A percentile compares a stretch with the other conserved stretches of the same genome.
Conservation (phyloP, 2,888 invertebrate genomes). For the Epicampocera succincta region DNA sequence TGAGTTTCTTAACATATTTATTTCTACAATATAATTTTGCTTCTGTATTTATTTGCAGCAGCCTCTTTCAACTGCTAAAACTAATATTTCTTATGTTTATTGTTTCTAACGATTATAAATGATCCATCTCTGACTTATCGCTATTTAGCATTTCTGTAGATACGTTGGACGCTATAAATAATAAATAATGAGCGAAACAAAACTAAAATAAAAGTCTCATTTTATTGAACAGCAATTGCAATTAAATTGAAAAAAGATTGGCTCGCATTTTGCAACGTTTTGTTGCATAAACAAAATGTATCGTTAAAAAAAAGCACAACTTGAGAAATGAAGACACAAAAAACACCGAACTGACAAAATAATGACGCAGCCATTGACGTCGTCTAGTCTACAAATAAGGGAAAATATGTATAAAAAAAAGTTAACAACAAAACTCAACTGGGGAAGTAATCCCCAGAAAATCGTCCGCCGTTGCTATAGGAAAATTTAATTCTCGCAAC, state of each 20-base stretch:
- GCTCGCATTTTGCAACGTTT: constrained; percentile 56
- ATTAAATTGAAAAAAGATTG: constrained; percentile 56
- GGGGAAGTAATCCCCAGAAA: background rate
- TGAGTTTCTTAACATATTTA: background rate
- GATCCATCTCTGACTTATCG: background rate
- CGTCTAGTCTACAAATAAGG: constrained; percentile 66
- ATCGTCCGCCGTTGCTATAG: background rate
- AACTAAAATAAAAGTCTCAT: background rate
- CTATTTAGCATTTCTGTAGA: background rate
- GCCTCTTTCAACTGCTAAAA: background rate
- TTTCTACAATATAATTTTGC: background rate
- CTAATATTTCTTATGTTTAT: background rate
- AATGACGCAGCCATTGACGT: constrained; percentile 67
- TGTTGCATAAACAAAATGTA: constrained; percentile 45
- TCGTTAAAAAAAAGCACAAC: constrained; percentile 12
- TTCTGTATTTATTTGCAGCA: no score
- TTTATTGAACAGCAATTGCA: constrained; percentile 59
- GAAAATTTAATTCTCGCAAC: background rate
- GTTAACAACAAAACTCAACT: background rate
- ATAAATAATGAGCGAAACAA: constrained; percentile 16
- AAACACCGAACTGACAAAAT: constrained; percentile 35
- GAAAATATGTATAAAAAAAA: constrained; percentile 44
- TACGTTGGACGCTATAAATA: background rate
- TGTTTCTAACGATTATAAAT: background rate
- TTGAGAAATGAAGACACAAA: background rate